Percentiles rank a stretch among this genome's conserved stretches.
These are phyloP conservation scores for Daphoenositta chrysoptera DNA, from an alignment of 2,113 vertebrate genomes.

Conservation along the genomic window DNA sequence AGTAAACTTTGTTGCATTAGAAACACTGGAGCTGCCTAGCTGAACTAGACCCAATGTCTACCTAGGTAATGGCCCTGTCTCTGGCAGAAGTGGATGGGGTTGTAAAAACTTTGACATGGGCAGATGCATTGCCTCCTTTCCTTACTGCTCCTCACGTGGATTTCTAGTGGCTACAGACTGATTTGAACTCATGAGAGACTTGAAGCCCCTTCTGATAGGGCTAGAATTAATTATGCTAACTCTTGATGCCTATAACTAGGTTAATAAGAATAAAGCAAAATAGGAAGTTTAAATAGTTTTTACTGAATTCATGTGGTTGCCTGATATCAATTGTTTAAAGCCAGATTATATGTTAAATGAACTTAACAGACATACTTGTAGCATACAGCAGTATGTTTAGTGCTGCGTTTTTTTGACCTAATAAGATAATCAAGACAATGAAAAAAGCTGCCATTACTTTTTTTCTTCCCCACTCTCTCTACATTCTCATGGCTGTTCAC, in stretches of 20 bases:
- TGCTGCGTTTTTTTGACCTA: rapidly evolving
- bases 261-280: background rate
- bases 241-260: background rate
- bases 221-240: background rate
- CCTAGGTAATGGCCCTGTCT: background rate
- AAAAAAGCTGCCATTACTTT: background rate
- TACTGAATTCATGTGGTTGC: background rate
- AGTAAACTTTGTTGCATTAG: background rate
- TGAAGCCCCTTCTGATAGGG: background rate
- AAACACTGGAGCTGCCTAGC: background rate
- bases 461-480: background rate
- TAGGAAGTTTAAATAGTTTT: background rate
- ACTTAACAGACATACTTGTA: background rate
- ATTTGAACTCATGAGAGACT: background rate
- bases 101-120: background rate
- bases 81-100: background rate
- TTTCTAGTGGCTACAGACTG: background rate
- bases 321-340: background rate
- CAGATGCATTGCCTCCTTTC: background rate
- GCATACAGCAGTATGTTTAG: background rate
- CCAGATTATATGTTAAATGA: background rate
- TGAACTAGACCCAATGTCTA: background rate
- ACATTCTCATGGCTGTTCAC: background rate
- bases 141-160: background rate
- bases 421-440: background rate